phyloP scores from a whole-genome alignment of 1,140 invertebrate species.

The Plodia interpunctella region DNA sequence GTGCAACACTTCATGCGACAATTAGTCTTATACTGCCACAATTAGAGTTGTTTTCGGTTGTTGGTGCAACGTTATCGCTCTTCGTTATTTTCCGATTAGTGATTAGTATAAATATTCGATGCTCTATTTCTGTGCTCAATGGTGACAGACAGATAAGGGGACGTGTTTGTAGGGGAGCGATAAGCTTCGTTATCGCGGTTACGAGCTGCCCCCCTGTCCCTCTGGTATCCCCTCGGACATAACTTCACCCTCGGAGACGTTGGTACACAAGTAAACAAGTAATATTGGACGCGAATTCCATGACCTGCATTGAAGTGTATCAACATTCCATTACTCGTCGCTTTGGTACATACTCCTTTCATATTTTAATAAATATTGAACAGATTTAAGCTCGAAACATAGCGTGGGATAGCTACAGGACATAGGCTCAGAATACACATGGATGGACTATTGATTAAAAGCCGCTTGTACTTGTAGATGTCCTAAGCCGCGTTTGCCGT shows the following conservation, averaged over 20 bases:
- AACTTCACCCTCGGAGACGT: slow-evolving; percentile 3
- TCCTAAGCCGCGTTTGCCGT: too few relatives aligned
- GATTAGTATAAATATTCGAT: slow-evolving; percentile 35
- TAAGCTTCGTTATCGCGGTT: slow-evolving; percentile 24
- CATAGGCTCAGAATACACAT: too few relatives aligned
- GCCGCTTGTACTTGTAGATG: too few relatives aligned
- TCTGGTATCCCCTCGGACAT: neutral
- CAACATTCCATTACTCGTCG: neutral
- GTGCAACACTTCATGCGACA: neutral
- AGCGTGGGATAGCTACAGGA: too few relatives aligned
- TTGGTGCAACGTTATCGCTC: slow-evolving; percentile 18
- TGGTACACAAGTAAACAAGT: slow-evolving; percentile 4
- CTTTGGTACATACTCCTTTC: neutral
- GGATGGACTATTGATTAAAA: too few relatives aligned
- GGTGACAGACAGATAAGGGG: slow-evolving; percentile 24
- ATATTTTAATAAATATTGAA: too few relatives aligned
- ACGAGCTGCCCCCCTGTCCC: neutral
- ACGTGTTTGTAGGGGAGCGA: slow-evolving; percentile 24
- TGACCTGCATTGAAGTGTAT: neutral
- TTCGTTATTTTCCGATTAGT: slow-evolving; percentile 41
- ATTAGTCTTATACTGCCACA: slow-evolving; percentile 1
- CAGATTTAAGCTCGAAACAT: too few relatives aligned
- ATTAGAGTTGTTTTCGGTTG: neutral
- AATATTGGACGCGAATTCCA: neutral
- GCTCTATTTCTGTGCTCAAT: slow-evolving; percentile 29